Conservation (phyloP, 1,140 invertebrate genomes). For the Drosophila sproati region DNA sequence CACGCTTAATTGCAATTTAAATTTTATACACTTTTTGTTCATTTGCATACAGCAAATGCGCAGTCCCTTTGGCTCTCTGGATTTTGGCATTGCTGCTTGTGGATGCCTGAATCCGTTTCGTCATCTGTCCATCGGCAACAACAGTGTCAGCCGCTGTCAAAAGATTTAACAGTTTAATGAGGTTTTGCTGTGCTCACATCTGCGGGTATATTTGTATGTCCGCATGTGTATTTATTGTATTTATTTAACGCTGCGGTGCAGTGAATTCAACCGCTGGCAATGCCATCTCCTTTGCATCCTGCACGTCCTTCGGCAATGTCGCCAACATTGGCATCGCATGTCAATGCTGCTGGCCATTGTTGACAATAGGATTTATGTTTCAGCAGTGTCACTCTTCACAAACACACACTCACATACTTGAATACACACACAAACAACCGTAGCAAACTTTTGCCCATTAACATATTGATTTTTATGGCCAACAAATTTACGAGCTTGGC, state of each 20-base stretch:
- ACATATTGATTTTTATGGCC: conserved; percentile 82
- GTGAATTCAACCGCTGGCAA: conserved; percentile 39
- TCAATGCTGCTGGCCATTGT: conserved; percentile 81
- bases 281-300: conserved; percentile 12
- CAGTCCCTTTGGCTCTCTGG: neutral
- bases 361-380: conserved; percentile 81
- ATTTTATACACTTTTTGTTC: conserved; percentile 43
- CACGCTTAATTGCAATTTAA: conserved; percentile 64
- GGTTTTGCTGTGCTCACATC: conserved; percentile 70
- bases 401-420: conserved; percentile 5
- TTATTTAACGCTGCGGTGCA: conserved; percentile 65
- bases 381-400: conserved; percentile 61
- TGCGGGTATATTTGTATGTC: conserved; percentile 54
- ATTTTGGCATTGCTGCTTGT: neutral
- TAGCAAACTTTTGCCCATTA: conserved; percentile 72
- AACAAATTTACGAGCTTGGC: conserved; percentile 74
- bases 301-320: conserved; percentile 31
- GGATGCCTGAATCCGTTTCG: conserved; percentile 19
- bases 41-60: conserved; percentile 30
- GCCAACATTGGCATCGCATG: conserved; percentile 57
- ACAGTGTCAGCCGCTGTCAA: conserved; percentile 54
- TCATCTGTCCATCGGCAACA: conserved; percentile 38
- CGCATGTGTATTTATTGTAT: conserved; percentile 77
- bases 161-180: conserved; percentile 83
- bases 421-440: conserved; percentile 24